Evolutionary conservation across 2,113 vertebrate genomes (phyloP).

Genomic region (Danio rerio): DNA sequence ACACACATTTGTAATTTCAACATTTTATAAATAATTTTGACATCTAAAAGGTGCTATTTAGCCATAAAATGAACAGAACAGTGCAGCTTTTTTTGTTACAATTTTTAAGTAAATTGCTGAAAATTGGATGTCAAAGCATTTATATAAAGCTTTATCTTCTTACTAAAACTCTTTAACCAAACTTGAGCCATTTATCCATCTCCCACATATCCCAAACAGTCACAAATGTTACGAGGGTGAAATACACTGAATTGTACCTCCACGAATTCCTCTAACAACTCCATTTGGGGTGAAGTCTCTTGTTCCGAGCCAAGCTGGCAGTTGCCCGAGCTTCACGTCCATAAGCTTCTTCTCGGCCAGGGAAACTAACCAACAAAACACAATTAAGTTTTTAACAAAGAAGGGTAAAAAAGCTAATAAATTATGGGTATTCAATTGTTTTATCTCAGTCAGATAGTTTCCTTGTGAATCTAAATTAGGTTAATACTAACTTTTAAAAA

Average conservation of each 20-base stretch:
- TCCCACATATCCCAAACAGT: background rate
- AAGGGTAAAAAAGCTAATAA: no score
- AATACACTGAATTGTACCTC: slow-evolving; percentile 75
- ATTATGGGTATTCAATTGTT: background rate
- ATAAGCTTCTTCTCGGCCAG: slow-evolving; percentile 84
- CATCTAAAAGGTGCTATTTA: no score
- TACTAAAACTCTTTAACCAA: no score
- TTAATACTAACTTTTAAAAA: background rate
- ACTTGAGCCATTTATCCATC: no score
- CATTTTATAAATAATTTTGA: no score
- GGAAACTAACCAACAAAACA: slow-evolving; percentile 72
- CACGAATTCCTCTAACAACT: slow-evolving; percentile 66
- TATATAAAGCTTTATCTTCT: no score
- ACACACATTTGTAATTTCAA: no score
- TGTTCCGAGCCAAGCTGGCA: slow-evolving; percentile 83
- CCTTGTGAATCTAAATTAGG: background rate
- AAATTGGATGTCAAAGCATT: no score
- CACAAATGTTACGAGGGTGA: background rate
- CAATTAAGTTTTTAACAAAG: background rate
- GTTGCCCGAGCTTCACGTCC: slow-evolving; percentile 89
- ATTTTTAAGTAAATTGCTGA: no score
- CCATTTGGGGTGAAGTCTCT: slow-evolving; percentile 87
- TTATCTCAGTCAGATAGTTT: background rate
- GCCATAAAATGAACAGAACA: no score
- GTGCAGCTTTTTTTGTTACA: no score